These are phyloP conservation scores for Peromyscus polionotus DNA, from an alignment of 2,113 vertebrate genomes.

Conservation along the genomic window DNA sequence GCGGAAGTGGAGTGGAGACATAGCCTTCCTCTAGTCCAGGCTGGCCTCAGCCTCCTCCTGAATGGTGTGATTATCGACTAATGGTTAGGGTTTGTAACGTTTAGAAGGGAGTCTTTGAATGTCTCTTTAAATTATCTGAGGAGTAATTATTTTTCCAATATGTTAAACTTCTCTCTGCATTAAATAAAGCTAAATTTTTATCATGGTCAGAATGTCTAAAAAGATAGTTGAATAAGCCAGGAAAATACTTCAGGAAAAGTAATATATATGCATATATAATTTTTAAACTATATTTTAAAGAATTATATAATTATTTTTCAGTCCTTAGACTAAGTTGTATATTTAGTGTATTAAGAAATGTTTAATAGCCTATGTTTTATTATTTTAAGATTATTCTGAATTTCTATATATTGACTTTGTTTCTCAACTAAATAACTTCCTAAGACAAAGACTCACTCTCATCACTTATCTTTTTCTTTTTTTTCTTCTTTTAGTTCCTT, in stretches of 20 bases:
- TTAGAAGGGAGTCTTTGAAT: conserved; percentile 44
- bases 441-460: background rate
- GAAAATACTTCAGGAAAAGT: conserved; percentile 42
- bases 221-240: conserved; percentile 11
- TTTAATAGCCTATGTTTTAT: background rate
- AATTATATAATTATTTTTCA: conserved; percentile 16
- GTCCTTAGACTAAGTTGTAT: conserved; percentile 15
- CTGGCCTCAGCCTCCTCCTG: background rate
- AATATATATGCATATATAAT: background rate
- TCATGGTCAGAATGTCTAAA: conserved; percentile 18
- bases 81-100: background rate
- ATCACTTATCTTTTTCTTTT: background rate
- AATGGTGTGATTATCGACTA: background rate
- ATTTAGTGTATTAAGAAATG: background rate
- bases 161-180: conserved; percentile 45
- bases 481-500: background rate
- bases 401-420: conserved; percentile 55
- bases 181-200: conserved; percentile 57
- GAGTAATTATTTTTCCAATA: conserved; percentile 32
- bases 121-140: conserved; percentile 44
- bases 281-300: background rate
- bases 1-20: background rate
- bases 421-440: conserved; percentile 32
- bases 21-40: background rate
- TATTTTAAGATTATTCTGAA: background rate